A percentile compares a stretch with the other conserved stretches of the same genome.
Evolutionary conservation across 2,797 vertebrate species (phyloP).

Genomic region (Todus mexicanus): DNA sequence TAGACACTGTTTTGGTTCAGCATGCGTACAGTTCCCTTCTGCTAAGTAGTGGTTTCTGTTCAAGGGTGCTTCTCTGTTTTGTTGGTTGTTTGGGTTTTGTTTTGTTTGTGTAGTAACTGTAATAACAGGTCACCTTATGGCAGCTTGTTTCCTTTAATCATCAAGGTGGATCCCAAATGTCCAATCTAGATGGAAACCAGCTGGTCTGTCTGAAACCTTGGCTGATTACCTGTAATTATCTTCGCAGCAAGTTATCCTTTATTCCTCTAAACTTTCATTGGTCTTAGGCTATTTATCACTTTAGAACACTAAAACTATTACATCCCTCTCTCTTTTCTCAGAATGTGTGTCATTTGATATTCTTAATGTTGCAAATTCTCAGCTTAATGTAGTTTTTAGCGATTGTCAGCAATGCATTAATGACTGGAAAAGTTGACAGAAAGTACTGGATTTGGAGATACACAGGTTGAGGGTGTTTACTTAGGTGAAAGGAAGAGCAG

Average conservation of each 20-base stretch:
- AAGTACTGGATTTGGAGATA: not conserved
- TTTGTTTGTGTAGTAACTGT: not conserved
- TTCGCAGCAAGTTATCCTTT: not conserved
- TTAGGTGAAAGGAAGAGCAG: not conserved
- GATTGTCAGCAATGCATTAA: not conserved
- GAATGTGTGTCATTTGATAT: not conserved
- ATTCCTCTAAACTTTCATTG: not conserved
- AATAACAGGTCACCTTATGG: not conserved
- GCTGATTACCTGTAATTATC: not conserved
- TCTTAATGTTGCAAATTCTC: not conserved
- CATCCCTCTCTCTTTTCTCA: not conserved
- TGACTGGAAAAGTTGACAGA: not conserved
- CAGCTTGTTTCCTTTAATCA: not conserved
- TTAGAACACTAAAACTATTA: not conserved
- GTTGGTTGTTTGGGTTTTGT: not conserved
- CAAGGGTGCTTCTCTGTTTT: not conserved
- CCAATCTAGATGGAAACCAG: not conserved
- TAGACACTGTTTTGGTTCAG: not conserved
- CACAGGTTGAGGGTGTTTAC: not conserved
- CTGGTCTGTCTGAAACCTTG: not conserved
- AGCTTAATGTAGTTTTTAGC: not conserved
- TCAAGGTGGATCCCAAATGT: fast-evolving
- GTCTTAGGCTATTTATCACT: not conserved
- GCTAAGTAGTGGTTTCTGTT: not conserved
- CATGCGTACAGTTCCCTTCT: not conserved